Base-by-base conservation (phyloP, 2,888 invertebrate genomes). In the Diadegma fenestrale region DNA sequence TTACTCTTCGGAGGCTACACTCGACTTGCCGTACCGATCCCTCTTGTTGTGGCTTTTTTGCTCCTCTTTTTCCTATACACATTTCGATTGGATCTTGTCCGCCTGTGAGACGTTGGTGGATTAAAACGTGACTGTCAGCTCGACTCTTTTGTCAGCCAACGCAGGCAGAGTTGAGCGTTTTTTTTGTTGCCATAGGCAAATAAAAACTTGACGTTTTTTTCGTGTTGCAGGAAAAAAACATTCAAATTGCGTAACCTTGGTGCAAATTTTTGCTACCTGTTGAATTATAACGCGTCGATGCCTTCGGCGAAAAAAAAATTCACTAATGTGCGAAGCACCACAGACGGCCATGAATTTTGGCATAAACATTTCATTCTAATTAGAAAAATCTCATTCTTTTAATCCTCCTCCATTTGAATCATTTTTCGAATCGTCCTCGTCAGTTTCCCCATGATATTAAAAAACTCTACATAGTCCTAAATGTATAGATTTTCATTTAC, bases 41-140 rank as follows among this genome's bases (percentile, higher is more conserved):
- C 37, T 76, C 17, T 51, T 68, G 37, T 68, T 78, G 61, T 45
- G 33, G 68, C 43, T 41, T 64, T 51, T 69, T 69, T 73, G 43
- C 30, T 45, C 41, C 54, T 41, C 54, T 37, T 80, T 73, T 82
- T 75, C 22, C 63, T 75, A 22, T n/a, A 54, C 68, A 51, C 48
- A 81, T 37, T 76, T 51, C 54, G 76, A 86, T 73, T 54, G 63
- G 26, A 77, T 64, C 80, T 80, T 48, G 82, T 58, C 22, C 45
- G 26, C 61, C 33, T 43, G 10, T 26, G 30, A 61, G 69, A 80
- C 51, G 45, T 19, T 58, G 43, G 64, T 64, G 76, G 80, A 86
- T 86, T 80, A 80, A 82, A 82, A 80, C 77, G 77, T 80, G 82
- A 77, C 77, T 77, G 82, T 82, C 82, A 83, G 72, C 82, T 80